These are phyloP conservation scores for Tipula unca DNA, from an alignment of 2,888 invertebrate genomes.

Conservation along the genomic window DNA sequence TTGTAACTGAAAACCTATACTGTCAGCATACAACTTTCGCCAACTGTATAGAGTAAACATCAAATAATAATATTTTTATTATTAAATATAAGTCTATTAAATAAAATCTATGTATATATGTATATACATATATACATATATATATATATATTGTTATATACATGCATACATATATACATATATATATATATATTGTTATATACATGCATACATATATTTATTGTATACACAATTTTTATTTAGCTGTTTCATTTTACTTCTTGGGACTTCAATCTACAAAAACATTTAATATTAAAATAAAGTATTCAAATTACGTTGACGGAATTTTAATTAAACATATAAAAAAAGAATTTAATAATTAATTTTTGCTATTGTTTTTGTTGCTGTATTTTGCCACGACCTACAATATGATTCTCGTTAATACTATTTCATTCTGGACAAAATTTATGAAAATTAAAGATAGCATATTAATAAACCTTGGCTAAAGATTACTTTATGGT, in stretches of 20 bases:
- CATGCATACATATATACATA: too few species aligned
- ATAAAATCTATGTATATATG: too few species aligned
- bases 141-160: not conserved
- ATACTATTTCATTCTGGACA: not conserved
- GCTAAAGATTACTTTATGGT: not conserved
- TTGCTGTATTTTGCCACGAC: not conserved
- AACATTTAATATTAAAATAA: not conserved
- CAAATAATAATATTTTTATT: not conserved
- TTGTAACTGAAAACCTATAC: not conserved
- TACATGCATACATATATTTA: not conserved
- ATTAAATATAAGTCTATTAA: not conserved
- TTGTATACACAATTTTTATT: not conserved
- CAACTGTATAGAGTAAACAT: not conserved
- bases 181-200: not conserved
- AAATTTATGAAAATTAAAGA: not conserved
- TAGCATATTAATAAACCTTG: not conserved
- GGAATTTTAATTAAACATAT: not conserved
- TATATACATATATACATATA: not conserved
- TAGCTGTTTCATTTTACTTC: not conserved
- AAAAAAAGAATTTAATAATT: not conserved
- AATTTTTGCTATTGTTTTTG: not conserved
- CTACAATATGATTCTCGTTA: not conserved
- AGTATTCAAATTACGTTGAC: not conserved
- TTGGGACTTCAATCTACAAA: not conserved
- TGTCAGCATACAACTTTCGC: not conserved